These are phyloP conservation scores for Leptodactylus fallax DNA, from an alignment of 2,797 vertebrate genomes.

Conservation along the genomic window DNA sequence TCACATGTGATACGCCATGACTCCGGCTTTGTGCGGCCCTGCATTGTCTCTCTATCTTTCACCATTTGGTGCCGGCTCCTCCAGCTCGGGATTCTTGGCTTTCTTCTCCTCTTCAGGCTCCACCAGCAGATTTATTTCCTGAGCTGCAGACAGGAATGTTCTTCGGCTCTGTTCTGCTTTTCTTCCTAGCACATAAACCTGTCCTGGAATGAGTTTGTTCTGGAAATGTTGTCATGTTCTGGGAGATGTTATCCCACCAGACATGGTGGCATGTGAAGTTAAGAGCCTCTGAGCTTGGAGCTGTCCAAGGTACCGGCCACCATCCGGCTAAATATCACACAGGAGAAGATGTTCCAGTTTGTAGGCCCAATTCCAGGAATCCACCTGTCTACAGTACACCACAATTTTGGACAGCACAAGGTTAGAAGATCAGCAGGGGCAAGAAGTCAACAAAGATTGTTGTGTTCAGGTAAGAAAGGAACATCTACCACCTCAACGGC, in stretches of 20 bases:
- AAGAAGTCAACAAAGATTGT: too few species aligned
- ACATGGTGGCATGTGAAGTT: neutral
- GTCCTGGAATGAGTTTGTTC: constrained; percentile 65
- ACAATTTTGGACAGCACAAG: too few species aligned
- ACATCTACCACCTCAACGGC: too few species aligned
- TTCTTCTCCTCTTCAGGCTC: constrained; percentile 74
- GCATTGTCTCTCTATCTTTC: neutral
- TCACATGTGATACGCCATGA: too few species aligned
- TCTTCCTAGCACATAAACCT: constrained; percentile 81
- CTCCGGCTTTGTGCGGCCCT: too few species aligned
- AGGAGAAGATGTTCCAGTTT: neutral
- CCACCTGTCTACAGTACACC: too few species aligned
- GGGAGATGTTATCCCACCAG: constrained; percentile 19
- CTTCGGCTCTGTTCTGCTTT: constrained; percentile 79
- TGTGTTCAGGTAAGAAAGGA: too few species aligned
- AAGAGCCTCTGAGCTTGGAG: neutral
- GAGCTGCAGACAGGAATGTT: constrained; percentile 82
- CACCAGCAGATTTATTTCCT: constrained; percentile 81
- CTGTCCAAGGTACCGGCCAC: constrained; percentile 29
- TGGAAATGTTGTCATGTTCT: constrained; percentile 7
- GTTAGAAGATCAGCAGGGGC: too few species aligned
- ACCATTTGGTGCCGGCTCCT: too few species aligned
- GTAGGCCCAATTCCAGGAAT: neutral
- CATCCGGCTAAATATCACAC: neutral
- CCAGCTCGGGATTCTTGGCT: constrained; percentile 77